phyloP scores from a whole-genome alignment of 2,888 invertebrate genomes.

The Anoplius nigerrimus region DNA sequence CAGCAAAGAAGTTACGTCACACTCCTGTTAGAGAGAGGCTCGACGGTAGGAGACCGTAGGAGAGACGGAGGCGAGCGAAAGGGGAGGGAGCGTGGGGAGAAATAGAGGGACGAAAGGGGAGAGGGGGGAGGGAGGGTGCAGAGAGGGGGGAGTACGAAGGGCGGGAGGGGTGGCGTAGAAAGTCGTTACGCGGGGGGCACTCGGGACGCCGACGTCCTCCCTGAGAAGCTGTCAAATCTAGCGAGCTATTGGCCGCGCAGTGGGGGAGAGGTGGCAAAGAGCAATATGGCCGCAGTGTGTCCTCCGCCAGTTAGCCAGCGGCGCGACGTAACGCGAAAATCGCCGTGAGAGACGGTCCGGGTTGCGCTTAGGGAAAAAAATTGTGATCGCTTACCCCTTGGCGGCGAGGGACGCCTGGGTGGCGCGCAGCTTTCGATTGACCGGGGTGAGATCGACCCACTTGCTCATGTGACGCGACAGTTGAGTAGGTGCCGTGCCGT shows the following conservation, averaged over 20 bases:
- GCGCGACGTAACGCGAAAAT: conserved; percentile 50
- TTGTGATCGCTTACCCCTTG: conserved; percentile 69
- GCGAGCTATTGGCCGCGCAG: conserved; percentile 43
- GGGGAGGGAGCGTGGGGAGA: neutral
- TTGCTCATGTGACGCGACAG: conserved; percentile 42
- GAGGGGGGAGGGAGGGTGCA: neutral
- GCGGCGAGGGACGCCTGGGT: conserved; percentile 60
- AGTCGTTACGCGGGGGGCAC: conserved; percentile 15
- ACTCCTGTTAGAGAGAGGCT: conserved; percentile 7
- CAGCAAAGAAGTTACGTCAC: conserved; percentile 46
- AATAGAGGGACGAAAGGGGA: conserved; percentile 33
- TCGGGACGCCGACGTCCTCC: conserved; percentile 39
- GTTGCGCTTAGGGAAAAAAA: too few species aligned
- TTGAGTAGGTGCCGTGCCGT: conserved; percentile 26
- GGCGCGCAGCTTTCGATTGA: conserved; percentile 25
- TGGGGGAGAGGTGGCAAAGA: conserved; percentile 49
- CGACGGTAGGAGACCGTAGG: too few species aligned
- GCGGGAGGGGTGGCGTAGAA: conserved; percentile 7
- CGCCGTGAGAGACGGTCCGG: neutral
- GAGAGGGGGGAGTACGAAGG: conserved; percentile 10
- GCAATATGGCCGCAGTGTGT: conserved; percentile 68
- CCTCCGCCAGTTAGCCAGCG: conserved; percentile 57
- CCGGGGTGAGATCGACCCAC: conserved; percentile 5
- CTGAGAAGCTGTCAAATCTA: conserved; percentile 65
- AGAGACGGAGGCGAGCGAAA: conserved; percentile 19